phyloP scores from a whole-genome alignment of 2,113 vertebrate species.

The Cheilinus undulatus region DNA sequence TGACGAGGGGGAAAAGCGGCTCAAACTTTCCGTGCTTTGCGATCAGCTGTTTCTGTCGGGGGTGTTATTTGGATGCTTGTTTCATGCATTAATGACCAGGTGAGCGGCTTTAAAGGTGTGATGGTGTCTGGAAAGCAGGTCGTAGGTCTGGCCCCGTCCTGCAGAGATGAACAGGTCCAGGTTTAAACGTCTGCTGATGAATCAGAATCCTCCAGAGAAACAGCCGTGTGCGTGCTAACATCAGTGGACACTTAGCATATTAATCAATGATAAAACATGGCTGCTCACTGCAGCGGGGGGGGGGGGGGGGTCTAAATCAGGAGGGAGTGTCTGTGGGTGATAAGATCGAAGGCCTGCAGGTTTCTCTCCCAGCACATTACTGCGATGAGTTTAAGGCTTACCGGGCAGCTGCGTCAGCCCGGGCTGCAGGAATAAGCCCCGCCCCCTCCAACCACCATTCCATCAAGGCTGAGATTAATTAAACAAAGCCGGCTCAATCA shows the following conservation, averaged over 20 bases:
- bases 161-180: too few relatives aligned
- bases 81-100: too few relatives aligned
- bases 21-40: too few relatives aligned
- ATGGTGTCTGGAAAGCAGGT: too few relatives aligned
- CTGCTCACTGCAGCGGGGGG: constrained; percentile 45
- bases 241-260: constrained; percentile 73
- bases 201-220: too few relatives aligned
- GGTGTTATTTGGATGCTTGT: too few relatives aligned
- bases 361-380: constrained; percentile 81
- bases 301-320: constrained; percentile 74
- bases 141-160: too few relatives aligned
- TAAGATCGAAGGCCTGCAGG: constrained; percentile 72
- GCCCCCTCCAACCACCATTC: constrained; percentile 54
- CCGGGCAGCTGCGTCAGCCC: constrained; percentile 67
- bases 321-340: constrained; percentile 60
- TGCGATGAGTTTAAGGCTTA: constrained; percentile 83
- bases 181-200: too few relatives aligned
- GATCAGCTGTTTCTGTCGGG: too few relatives aligned
- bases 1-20: too few relatives aligned
- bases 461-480: constrained; percentile 84
- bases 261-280: constrained; percentile 72
- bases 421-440: constrained; percentile 73
- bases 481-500: constrained; percentile 74
- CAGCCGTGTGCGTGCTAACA: constrained; percentile 11
- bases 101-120: too few relatives aligned